Conservation (phyloP, 2,797 vertebrate species). For the Acrossocheilus fasciatus region DNA sequence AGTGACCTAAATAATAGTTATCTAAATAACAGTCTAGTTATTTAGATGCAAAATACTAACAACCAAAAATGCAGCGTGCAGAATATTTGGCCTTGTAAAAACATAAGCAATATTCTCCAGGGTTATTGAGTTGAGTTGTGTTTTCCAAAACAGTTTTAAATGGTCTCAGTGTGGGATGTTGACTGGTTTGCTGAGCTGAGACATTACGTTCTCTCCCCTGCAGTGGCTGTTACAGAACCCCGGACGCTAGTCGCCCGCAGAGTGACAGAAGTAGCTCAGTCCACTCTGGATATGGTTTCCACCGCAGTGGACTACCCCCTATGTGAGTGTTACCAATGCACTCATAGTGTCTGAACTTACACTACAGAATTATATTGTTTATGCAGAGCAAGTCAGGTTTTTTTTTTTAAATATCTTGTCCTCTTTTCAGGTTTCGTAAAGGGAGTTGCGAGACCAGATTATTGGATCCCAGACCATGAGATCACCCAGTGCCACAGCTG, state of each 20-base stretch:
- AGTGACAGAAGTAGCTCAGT: slow-evolving; percentile 85
- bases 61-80: neutral
- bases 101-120: neutral
- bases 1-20: too few relatives aligned
- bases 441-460: slow-evolving; percentile 83
- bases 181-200: slow-evolving; percentile 4
- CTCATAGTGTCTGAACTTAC: neutral
- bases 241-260: slow-evolving; percentile 80
- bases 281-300: slow-evolving; percentile 81
- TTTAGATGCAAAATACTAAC: neutral
- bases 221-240: slow-evolving; percentile 71
- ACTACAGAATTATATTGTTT: neutral
- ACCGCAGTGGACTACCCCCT: slow-evolving; percentile 85
- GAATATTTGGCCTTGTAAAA: neutral
- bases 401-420: neutral
- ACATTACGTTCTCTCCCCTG: neutral
- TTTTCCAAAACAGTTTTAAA: slow-evolving; percentile 14
- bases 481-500: slow-evolving; percentile 81
- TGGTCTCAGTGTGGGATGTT: neutral
- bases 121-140: neutral
- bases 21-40: neutral
- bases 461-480: slow-evolving; percentile 85
- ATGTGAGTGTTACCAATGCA: slow-evolving; percentile 72
- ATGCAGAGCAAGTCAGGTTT: neutral
- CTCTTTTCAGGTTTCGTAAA: slow-evolving; percentile 79